phyloP scores from a whole-genome alignment of 2,888 invertebrate genomes.

The Tetrapedia diversipes region DNA sequence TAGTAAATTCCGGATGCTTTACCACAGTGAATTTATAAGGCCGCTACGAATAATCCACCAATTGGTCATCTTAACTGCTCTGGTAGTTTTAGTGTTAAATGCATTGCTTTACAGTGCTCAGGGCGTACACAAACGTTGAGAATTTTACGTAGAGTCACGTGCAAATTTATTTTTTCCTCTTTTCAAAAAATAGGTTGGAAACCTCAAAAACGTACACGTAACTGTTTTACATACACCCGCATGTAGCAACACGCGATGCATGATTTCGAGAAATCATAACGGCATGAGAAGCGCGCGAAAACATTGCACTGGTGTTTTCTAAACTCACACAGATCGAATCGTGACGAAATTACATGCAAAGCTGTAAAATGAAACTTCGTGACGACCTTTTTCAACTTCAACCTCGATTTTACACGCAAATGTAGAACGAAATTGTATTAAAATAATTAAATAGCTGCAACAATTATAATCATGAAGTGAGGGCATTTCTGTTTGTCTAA shows the following conservation, averaged over 20 bases:
- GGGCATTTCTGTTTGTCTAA: too few species aligned
- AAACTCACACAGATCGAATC: background rate
- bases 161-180: too few species aligned
- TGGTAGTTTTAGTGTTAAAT: too few species aligned
- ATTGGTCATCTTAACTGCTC: too few species aligned
- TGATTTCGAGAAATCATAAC: background rate
- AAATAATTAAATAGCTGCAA: background rate
- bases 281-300: background rate
- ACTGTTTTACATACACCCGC: accelerated
- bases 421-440: background rate
- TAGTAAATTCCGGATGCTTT: too few species aligned
- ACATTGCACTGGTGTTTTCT: background rate
- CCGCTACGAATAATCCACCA: too few species aligned
- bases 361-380: background rate
- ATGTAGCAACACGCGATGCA: background rate
- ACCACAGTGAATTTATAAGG: too few species aligned
- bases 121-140: too few species aligned
- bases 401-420: background rate
- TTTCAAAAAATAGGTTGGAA: too few species aligned
- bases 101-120: too few species aligned
- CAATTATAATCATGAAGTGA: too few species aligned
- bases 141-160: too few species aligned
- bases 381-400: background rate
- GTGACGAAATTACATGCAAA: background rate
- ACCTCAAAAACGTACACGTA: background rate